Base-by-base conservation (phyloP, 2,797 vertebrate species). In the Emys orbicularis region DNA sequence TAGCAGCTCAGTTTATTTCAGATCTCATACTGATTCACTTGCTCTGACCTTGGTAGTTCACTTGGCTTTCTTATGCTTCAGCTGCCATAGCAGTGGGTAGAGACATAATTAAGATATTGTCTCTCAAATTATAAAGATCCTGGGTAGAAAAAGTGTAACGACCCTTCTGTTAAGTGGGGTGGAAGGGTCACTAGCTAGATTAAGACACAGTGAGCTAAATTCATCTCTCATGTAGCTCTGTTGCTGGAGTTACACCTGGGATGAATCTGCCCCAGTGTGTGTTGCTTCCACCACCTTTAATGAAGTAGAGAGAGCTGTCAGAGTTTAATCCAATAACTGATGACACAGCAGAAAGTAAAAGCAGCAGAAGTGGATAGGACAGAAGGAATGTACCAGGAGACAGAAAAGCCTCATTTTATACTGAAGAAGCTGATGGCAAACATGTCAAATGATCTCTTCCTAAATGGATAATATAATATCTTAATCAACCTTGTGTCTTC, bases 251-350 rank as follows among this genome's bases (percentile, higher is more conserved):
- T 54, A 84, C 44, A 68, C 12, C 74, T 96, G 23, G 49, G 31
- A 76, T 90, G 53, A 83, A 89, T 94, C 96, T 89, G 52, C 27
- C 19, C 25, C 31, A 8, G 11, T 92, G 47, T 18, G 12, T 61
- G 27, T 44, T 92, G 50, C 50, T 95, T 90, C 49, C 76, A 95
- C 74, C 56, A 81, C 54, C 31, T 89, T 88, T 94, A 87, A 95
- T 85, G 37, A 89, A 80, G 37, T 31, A 77, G 47, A 89, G n/a
- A 49, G 61, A 54, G 83, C 76, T 94, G 52, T 85, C 87, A 85
- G 52, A 6, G 15, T 91, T 96, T 95, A 93, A 96, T 95, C 83
- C 79, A 93, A 83, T 95, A 94, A 94, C 90, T 84, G 91, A 91
- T 91, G 92, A 56, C 57, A 90, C 0, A 81, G 88, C 84, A 94